A percentile compares a stretch with the other conserved stretches of the same genome.
These are phyloP conservation scores for Macroramphosus scolopax DNA, from an alignment of 2,797 vertebrate species.

Conservation along the genomic window DNA sequence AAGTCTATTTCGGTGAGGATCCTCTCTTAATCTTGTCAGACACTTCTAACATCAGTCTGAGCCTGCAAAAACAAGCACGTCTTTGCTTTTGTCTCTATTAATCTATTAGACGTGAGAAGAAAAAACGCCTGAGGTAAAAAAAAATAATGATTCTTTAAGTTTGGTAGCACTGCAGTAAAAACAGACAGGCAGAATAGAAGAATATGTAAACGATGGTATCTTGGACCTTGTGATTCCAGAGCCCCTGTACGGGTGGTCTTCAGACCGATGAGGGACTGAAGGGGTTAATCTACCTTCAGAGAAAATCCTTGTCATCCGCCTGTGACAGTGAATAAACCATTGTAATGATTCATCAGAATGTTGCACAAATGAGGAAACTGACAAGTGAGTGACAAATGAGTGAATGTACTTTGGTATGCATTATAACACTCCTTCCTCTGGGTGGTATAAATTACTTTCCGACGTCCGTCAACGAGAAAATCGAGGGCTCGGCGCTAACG, in stretches of 20 bases:
- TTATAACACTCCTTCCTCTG: slow-evolving; percentile 23
- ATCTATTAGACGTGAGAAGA: no score
- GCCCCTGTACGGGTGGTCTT: slow-evolving; percentile 34
- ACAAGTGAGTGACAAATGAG: slow-evolving; percentile 60
- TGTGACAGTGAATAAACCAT: slow-evolving; percentile 55
- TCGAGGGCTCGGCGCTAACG: slow-evolving; percentile 4
- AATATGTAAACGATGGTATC: no score
- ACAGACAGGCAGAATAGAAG: no score
- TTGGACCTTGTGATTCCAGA: slow-evolving; percentile 43
- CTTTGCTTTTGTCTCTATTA: no score
- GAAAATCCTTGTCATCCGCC: slow-evolving; percentile 48
- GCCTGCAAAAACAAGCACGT: no score
- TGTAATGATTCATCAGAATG: slow-evolving; percentile 50
- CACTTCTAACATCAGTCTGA: no score
- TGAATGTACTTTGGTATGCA: slow-evolving; percentile 41
- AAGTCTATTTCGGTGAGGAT: no score
- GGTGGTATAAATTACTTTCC: slow-evolving; percentile 37
- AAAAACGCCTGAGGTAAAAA: no score
- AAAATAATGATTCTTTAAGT: no score
- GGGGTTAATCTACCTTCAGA: slow-evolving; percentile 44
- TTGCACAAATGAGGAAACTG: slow-evolving; percentile 39
- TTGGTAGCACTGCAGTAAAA: no score
- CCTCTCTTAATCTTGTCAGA: no score
- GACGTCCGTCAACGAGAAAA: slow-evolving; percentile 11
- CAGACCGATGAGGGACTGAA: slow-evolving; percentile 32